Base-by-base conservation (phyloP, 2,797 vertebrate species). In the Tapirus indicus region DNA sequence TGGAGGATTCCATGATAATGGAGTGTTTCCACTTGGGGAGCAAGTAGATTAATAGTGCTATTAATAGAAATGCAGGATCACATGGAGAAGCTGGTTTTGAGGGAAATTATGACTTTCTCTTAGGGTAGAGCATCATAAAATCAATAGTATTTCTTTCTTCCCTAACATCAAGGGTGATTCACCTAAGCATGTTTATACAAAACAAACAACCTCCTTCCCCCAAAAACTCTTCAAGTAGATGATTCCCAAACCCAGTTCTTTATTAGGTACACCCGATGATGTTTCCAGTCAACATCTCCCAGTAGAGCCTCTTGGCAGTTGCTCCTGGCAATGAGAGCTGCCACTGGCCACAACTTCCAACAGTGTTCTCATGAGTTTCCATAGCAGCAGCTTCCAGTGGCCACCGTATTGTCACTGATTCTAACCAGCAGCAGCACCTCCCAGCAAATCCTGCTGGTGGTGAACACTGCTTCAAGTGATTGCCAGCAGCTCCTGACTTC, bases 161-260 rank as follows among this genome's bases (percentile, higher is more conserved):
- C 64, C 91, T 91, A 89, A 64, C 75, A 93, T 96, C 62, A 87
- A 94, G 88, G 69, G 35, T 97, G 80, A 96, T 72, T 97, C 93
- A 97, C 49, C 5, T 6, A 62, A 64, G 62, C 32, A 20, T 84
- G 62, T 95, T 91, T 94, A 82, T 87, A 89, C 38, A 82, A 91
- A 97, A 75, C 75, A 75, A 97, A 89, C 78, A 79, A 25, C n/a
- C 75, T 84, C 35, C 47, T 41, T 6, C 5, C 75, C 90, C 23
- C 17, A 56, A 88, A 72, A 68, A 41, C 9, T 49, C 56, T 88
- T 94, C 85, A 74, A 56, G 35, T 17, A 58, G 52, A 92, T 87
- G 94, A 56, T 71, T 83, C 74, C 72, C 86, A 93, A 92, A 91
- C 72, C 27, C n/a, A 68, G 62, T 93, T 96, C 49, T 91, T 60